Evolutionary conservation across 2,888 invertebrate genomes (phyloP).

Genomic region (Bhutanitis thaidina): DNA sequence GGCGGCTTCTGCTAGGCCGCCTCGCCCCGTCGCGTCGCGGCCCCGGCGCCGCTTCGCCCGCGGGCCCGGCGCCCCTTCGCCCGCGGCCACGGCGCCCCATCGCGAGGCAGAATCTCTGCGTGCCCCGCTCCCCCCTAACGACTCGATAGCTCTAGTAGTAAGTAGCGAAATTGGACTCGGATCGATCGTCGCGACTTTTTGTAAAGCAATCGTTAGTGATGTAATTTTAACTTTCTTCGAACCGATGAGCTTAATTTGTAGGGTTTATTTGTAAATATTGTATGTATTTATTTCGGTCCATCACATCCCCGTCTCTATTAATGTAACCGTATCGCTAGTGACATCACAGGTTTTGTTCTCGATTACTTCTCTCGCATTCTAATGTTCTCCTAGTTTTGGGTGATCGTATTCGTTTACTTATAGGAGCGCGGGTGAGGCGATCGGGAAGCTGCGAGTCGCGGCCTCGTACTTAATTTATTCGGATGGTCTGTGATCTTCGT

Average conservation of each 20-base stretch:
- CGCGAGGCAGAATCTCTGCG: neutral
- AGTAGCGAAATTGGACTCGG: constrained; percentile 12
- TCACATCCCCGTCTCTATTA: constrained; percentile 37
- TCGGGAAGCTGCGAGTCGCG: constrained; percentile 25
- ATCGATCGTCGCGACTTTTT: constrained; percentile 23
- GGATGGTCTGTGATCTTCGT: constrained; percentile 47
- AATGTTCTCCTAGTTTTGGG: constrained; percentile 14
- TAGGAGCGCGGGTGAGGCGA: constrained; percentile 20
- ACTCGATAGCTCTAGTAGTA: constrained; percentile 17
- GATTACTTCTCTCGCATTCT: constrained; percentile 3
- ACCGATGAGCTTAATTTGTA: constrained; percentile 71
- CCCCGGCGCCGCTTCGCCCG: constrained; percentile 40
- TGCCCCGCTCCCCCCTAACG: neutral
- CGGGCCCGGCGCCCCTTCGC: constrained; percentile 42
- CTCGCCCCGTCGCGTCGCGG: constrained; percentile 16
- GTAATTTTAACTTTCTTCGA: constrained; percentile 55
- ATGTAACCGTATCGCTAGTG: constrained; percentile 33
- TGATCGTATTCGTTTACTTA: constrained; percentile 17
- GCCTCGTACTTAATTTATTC: constrained; percentile 41
- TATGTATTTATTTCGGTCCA: constrained; percentile 62
- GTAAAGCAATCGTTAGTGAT: constrained; percentile 56
- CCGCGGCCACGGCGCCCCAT: constrained; percentile 1
- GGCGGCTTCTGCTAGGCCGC: constrained; percentile 71
- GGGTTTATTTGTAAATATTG: constrained; percentile 74
- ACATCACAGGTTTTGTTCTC: constrained; percentile 28